These are phyloP conservation scores for Melikaiella ostensackeni DNA, from an alignment of 2,888 invertebrate genomes.

Conservation along the genomic window DNA sequence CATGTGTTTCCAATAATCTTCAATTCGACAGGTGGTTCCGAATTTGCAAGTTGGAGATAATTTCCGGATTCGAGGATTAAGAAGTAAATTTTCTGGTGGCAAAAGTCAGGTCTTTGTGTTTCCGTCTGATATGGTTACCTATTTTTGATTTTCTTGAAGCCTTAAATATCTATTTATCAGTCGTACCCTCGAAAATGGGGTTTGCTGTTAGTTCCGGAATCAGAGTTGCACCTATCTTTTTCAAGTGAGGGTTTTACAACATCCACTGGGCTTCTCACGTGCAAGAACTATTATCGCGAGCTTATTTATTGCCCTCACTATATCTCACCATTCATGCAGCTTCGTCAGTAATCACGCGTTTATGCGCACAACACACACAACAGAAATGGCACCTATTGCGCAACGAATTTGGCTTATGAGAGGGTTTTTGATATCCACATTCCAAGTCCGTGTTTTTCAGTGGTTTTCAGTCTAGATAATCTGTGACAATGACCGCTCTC, in stretches of 20 bases:
- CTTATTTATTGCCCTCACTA: too few relatives aligned
- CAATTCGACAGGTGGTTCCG: not conserved
- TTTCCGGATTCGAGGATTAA: not conserved
- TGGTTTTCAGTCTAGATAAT: not conserved
- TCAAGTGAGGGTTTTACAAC: not conserved
- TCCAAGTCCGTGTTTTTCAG: not conserved
- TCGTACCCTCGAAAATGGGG: not conserved
- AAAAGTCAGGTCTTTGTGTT: not conserved
- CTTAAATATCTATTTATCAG: not conserved
- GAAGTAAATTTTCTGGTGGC: too few relatives aligned
- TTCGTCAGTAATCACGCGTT: not conserved
- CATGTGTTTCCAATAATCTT: not conserved
- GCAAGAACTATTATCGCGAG: too few relatives aligned
- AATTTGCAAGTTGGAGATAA: not conserved
- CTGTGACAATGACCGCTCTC: slow-evolving; percentile 14
- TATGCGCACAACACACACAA: not conserved
- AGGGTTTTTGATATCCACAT: not conserved
- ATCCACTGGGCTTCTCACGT: too few relatives aligned
- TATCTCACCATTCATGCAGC: slow-evolving; percentile 16
- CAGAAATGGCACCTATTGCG: not conserved
- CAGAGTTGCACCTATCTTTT: too few relatives aligned
- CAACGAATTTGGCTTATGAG: not conserved
- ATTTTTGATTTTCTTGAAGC: not conserved
- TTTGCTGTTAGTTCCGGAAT: too few relatives aligned
- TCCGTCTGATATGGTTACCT: not conserved